Conservation (phyloP, 2,113 vertebrate species). For the Scytalopus superciliaris region DNA sequence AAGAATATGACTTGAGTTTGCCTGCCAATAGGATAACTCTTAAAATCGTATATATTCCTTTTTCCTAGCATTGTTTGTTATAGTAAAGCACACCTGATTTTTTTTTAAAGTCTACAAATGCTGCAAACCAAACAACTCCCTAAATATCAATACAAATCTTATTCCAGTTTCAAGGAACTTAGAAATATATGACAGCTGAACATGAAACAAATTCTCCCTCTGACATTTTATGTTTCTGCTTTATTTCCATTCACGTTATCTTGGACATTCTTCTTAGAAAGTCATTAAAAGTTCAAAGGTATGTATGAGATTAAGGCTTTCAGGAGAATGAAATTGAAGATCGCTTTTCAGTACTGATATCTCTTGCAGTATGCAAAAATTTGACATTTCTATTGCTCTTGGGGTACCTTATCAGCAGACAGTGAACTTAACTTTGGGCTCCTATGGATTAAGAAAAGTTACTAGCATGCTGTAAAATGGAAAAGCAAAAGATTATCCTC, state of each 20-base stretch:
- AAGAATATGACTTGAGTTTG: neutral
- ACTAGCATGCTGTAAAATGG: neutral
- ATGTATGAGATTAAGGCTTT: conserved; percentile 30
- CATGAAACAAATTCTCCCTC: neutral
- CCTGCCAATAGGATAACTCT: neutral
- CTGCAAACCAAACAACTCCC: neutral
- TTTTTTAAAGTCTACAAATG: neutral
- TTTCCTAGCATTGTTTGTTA: neutral
- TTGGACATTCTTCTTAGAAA: conserved; percentile 3
- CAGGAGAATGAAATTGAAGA: neutral
- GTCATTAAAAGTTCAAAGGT: conserved; percentile 35
- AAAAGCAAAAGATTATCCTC: conserved; percentile 22
- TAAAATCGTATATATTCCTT: neutral
- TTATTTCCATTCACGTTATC: neutral
- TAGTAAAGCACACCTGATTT: neutral
- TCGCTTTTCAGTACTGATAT: neutral
- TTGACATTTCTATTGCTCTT: conserved; percentile 31
- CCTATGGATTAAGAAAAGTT: conserved; percentile 7
- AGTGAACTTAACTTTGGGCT: conserved; percentile 24
- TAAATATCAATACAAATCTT: neutral
- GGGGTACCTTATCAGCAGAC: conserved; percentile 14
- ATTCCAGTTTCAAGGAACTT: neutral
- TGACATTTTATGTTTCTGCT: neutral
- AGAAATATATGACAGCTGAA: neutral
- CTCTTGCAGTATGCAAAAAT: neutral